Evolutionary conservation across 2,113 vertebrate genomes (phyloP), one percentile per base, ranked within the genome.

Genomic region (Hucho hucho): DNA sequence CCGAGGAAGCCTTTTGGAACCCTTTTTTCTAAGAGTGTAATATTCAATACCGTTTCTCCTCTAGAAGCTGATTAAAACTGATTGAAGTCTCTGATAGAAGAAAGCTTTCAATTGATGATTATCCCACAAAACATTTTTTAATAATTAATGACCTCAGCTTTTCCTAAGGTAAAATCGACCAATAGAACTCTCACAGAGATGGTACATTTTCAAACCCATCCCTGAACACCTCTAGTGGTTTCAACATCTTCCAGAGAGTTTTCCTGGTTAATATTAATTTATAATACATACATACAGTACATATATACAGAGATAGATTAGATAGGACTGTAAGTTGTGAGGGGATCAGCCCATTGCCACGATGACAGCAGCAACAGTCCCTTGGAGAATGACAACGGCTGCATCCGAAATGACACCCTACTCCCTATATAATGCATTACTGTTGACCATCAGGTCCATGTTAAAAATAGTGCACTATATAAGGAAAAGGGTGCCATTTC

Each of bases 281-380:
- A 81, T 83, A 75, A 77, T 87, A 85, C 64, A 82, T 84, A 88
- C 69, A 79, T 86, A 86, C 81, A 89, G 63, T 85, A 83, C 81
- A 84, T 89, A 88, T 87, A 82, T 86, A 90, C 83, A 88, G 7
- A 73, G 61, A 78, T 28, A 25, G 49, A 26, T 72, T 47, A 77
- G 66, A 68, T 66, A 76, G 66, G 9, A 59, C n/a, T 61, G 28
- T 65, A 47, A 74, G 65, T 71, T 49, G 11, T 70, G 70, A 74
- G 71, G 47, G 70, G 72, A 49, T 24, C 72, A 59, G 79, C 64
- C 73, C 58, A 70, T 46, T 79, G 72, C 28, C 74, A 56, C 78
- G 79, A 47, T 68, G 32, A 81, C 74, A 85, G 81, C 84, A 80
- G 68, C 79, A 80, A 64, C 70, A 75, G 22, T 58, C 25, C 74